Base-by-base conservation (phyloP, 2,888 invertebrate genomes). In the Prosopocoilus inquinatus region DNA sequence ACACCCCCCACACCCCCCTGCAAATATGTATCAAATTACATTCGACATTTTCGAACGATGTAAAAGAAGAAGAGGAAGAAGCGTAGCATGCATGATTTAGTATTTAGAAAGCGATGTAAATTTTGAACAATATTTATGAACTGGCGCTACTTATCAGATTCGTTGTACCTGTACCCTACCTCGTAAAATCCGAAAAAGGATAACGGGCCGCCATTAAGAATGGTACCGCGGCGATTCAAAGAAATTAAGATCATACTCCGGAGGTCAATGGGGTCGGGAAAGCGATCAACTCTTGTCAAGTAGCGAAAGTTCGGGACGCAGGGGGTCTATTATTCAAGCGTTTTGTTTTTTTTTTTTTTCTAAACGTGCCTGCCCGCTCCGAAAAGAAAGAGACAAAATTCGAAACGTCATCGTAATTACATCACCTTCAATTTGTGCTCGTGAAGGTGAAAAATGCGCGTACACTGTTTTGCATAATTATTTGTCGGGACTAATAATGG, bases 281-380 rank as follows among this genome's bases (percentile, higher is more conserved):
- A 58, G 55, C 57, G 60, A 63, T 63, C 64, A 62, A 55, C 59
- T 63, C 63, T 60, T 61, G 63, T 64, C 62, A 64, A 64, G 64
- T 64, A 65, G 64, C 64, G 60, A 65, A 65, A 62, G 60, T 59
- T 60, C 55, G 47, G 15, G 8, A 53, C 64, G 32, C 63, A 56
- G 61, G 56, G 57, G 61, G 65, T 50, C 57, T 59, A 59, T 61
- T 52, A 47, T 47, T 57, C 54, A 60, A 53, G 43, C 44, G 45
- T 51, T 36, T 39, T n/a, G 43, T 47, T 39, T 50, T 13, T n/a
- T 15, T 45, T 20, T 32, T 32, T 12, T 12, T 16, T 47, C 9
- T 7, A 28, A 20, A 28, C 32, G 12, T 28, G 33, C 32, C 11
- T 8, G 15, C 15, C 47, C 15, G 20, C 34, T 34, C 15, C 35